Base-by-base conservation (phyloP, 2,888 invertebrate species). In the Syritta pipiens region DNA sequence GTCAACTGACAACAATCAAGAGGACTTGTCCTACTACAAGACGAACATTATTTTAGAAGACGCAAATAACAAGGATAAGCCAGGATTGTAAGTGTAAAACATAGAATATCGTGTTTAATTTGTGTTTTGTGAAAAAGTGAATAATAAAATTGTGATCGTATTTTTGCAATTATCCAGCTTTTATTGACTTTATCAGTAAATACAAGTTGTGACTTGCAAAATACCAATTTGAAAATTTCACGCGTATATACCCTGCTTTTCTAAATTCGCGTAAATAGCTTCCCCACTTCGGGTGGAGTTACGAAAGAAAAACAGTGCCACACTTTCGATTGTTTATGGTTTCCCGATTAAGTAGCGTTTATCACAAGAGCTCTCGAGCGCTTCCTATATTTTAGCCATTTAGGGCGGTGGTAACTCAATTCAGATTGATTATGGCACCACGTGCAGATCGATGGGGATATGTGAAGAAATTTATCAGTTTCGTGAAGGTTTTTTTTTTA, bases 11-110 rank as follows among this genome's bases (percentile, higher is more conserved):
- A 42, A 49, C 0, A 49, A 57, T 9, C 46, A 74, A 48, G 74
- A 67, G n/a, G 67, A 74, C 24, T 30, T 55, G 59, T 79, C 79
- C 12, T 79, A 57, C 10, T 79, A 74, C n/a, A 67, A 74, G 4
- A 57, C 60, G 0, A 79, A 79, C 20, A 79, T 74, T 5, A 57
- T 74, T 3, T 44, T 79, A 2, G 67, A 79, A 57, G 74, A 62
- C 14, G 44, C 19, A 14, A 49, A 44, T 22, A 24, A n/a, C 12
- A 62, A 69, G 10, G 7, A 30, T 5, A 55, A 55, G 37, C 12
- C 24, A 2, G 42, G 12, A 24, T 55, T 37, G 79, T 79, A 40
- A 79, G 79, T 79, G 28, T 28, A 10, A 10, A 10, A 10, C 1
- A 30, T 1, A 35, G 12, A 35, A 35, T 12, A 12, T 1, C 12